Evolutionary conservation across 1,140 invertebrate genomes (phyloP), one percentile per base, ranked within the genome.

Genomic region (Brachionus sp.): DNA sequence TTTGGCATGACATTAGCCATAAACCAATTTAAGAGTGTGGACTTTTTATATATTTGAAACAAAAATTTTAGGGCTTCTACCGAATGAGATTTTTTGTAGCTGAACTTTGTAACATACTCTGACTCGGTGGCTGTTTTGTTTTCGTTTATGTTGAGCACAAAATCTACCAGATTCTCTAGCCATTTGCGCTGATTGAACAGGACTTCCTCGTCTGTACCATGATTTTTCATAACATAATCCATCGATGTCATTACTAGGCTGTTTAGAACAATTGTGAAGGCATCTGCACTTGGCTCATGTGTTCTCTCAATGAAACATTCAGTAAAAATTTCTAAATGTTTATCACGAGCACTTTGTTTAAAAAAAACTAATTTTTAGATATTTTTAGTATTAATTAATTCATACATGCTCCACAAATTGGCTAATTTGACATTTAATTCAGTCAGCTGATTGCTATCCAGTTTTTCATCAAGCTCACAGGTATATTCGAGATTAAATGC

Each of bases 121-220:
- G 53, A 57, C 57, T 57, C 77, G 13, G 62, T 33, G 53, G 50
- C 77, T 16, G 33, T 57, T 42, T 80, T 80, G 37, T 80, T 80
- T n/a, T 80, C 77, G 9, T 62, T 80, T 39, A 80, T 66, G 13
- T 80, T 80, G n/a, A 80, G 50, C 9, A 66, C 42, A 66, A 80
- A 80, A 35, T 80, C 77, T 9, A 80, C 50, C 19, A 62, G 29
- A 33, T 37, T 37, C 25, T 80, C 77, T 0, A 80, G 29, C 77
- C 77, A 80, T 66, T 80, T 80, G 16, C 77, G 6, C 12, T 80
- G 50, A 39, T 57, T 62, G 7, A 62, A 66, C 12, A 29, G 12
- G 10, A 19, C 19, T 10, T 80, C 37, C 13, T 62, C 50, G 23
- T 80, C 50, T 12, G 50, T 19, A 7, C 4, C 37, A 37, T 9